These are phyloP conservation scores for Aethina tumida DNA, from an alignment of 1,140 invertebrate genomes.

Conservation along the genomic window DNA sequence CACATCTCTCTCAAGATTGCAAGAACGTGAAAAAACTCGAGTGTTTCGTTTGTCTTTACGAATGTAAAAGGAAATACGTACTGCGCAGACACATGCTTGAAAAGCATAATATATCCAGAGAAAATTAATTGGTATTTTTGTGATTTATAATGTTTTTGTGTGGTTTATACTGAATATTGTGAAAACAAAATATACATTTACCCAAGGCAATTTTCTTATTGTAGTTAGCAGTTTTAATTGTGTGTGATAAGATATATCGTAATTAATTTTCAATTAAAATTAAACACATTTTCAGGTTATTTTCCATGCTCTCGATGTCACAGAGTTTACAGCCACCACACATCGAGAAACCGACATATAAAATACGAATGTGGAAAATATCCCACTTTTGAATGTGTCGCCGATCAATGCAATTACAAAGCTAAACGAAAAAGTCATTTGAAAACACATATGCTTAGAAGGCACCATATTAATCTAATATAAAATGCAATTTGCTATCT, in stretches of 20 bases:
- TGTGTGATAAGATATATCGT: too few relatives aligned
- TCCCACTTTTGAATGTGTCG: constrained; percentile 48
- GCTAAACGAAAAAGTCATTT: constrained; percentile 14
- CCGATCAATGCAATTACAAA: constrained; percentile 10
- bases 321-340: constrained; percentile 44
- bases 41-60: constrained; percentile 43
- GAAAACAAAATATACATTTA: too few relatives aligned
- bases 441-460: constrained; percentile 12
- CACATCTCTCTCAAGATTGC: constrained; percentile 16
- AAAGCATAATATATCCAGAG: background rate
- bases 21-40: constrained; percentile 1
- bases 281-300: constrained; percentile 21
- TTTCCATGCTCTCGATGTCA: constrained; percentile 47
- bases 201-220: too few relatives aligned
- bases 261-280: too few relatives aligned
- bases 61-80: constrained; percentile 51
- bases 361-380: constrained; percentile 58
- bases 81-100: constrained; percentile 45
- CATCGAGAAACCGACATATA: constrained; percentile 46
- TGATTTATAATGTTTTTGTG: constrained; percentile 8
- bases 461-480: constrained; percentile 6
- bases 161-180: too few relatives aligned
- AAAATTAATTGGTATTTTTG: background rate
- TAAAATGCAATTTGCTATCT: too few relatives aligned
- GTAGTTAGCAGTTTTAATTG: too few relatives aligned